Percentiles rank a stretch among this genome's conserved stretches.
Evolutionary conservation across 2,113 vertebrate genomes (phyloP).

Genomic region (Phrynocephalus versicolor): DNA sequence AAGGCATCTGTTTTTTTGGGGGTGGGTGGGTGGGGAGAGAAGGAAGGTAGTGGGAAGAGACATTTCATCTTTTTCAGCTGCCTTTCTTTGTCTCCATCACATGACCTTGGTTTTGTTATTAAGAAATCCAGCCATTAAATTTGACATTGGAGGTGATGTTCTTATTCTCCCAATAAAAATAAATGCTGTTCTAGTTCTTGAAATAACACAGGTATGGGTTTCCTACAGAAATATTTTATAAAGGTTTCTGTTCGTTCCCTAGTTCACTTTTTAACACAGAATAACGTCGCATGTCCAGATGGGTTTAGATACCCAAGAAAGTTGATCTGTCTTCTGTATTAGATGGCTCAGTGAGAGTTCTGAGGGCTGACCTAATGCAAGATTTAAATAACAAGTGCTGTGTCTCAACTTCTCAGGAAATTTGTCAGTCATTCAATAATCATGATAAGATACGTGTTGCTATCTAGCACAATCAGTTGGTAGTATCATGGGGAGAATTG

Average conservation of each 20-base stretch:
- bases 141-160: background rate
- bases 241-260: slow-evolving; percentile 2
- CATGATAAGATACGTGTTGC: too few relatives aligned
- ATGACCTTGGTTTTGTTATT: background rate
- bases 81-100: background rate
- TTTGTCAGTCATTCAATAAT: too few relatives aligned
- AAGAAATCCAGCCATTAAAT: background rate
- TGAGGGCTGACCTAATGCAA: too few relatives aligned
- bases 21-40: too few relatives aligned
- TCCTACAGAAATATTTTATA: background rate
- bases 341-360: too few relatives aligned
- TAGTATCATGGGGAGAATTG: too few relatives aligned
- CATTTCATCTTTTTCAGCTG: background rate
- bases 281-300: background rate
- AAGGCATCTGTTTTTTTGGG: too few relatives aligned
- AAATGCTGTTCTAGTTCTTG: background rate
- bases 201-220: background rate
- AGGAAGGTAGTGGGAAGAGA: too few relatives aligned
- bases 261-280: background rate
- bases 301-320: background rate
- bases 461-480: too few relatives aligned
- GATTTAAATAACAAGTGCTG: too few relatives aligned
- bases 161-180: background rate
- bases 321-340: too few relatives aligned
- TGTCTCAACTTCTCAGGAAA: too few relatives aligned